Percentiles rank a stretch among this genome's conserved stretches.
Evolutionary conservation across 2,888 invertebrate species (phyloP).

Genomic region (Caenorhabditis panamensis): DNA sequence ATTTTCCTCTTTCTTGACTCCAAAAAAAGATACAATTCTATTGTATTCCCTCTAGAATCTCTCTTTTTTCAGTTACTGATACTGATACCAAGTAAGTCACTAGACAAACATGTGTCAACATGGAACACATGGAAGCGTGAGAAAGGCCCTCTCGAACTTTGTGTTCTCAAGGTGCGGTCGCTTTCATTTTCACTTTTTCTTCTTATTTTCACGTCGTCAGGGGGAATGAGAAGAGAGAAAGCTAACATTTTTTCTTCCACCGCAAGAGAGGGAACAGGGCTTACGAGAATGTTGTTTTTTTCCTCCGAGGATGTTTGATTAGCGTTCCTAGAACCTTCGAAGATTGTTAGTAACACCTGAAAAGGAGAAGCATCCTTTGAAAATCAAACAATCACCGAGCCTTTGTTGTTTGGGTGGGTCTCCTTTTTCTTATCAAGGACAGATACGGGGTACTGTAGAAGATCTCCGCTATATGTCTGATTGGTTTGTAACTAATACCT

Average conservation of each 20-base stretch:
- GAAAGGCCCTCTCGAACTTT: constrained; percentile 57
- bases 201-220: constrained; percentile 31
- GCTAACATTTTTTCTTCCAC: constrained; percentile 24
- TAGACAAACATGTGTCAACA: constrained; percentile 37
- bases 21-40: background rate
- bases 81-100: no score
- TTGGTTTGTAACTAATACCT: constrained; percentile 2
- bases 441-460: constrained; percentile 15
- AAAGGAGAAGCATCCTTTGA: constrained; percentile 5
- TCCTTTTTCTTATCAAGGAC: constrained; percentile 16
- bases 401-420: background rate
- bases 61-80: no score
- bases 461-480: background rate
- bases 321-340: constrained; percentile 23
- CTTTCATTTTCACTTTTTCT: constrained; percentile 4
- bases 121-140: constrained; percentile 45
- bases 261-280: constrained; percentile 1
- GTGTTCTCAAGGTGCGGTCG: constrained; percentile 53
- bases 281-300: constrained; percentile 28
- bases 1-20: no score
- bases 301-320: constrained; percentile 23
- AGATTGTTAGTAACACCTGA: constrained; percentile 10
- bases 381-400: constrained; percentile 4
- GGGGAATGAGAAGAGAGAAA: constrained; percentile 1
- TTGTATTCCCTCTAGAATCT: no score